Evolutionary conservation across 2,797 vertebrate species (phyloP).

Genomic region (Poeciliopsis paucimaculata): DNA sequence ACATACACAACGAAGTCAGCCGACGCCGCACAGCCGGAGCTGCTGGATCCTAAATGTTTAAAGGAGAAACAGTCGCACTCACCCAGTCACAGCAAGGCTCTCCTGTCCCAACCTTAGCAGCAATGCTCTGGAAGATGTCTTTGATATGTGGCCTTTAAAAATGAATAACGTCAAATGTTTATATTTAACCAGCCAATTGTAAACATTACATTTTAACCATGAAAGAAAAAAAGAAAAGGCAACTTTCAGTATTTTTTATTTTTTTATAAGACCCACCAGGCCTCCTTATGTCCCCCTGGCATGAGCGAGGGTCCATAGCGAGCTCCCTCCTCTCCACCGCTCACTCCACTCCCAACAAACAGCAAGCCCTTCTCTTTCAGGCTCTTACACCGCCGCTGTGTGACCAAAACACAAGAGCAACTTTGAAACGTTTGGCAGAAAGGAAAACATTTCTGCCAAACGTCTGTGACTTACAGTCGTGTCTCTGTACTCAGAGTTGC

Average conservation of each 20-base stretch:
- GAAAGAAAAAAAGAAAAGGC: background rate
- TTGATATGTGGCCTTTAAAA: conserved; percentile 92
- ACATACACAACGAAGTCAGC: conserved; percentile 3
- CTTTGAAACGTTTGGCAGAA: background rate
- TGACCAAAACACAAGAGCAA: conserved; percentile 25
- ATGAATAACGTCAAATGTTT: conserved; percentile 15
- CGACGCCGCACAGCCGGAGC: background rate
- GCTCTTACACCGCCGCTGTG: conserved; percentile 90
- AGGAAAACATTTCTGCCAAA: background rate
- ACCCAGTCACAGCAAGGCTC: conserved; percentile 99
- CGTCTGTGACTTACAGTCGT: conserved; percentile 84
- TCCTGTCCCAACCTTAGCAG: conserved; percentile 95
- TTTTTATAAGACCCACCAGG: conserved; percentile 84
- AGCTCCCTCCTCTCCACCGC: conserved; percentile 96
- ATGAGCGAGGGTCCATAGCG: conserved; percentile 95
- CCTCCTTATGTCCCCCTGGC: conserved; percentile 95
- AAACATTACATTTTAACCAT: background rate
- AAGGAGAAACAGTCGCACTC: conserved; percentile 57
- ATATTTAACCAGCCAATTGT: accelerated
- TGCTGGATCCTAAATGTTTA: background rate
- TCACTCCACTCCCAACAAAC: conserved; percentile 97
- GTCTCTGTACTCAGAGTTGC: conserved; percentile 97
- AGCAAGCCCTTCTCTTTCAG: conserved; percentile 89
- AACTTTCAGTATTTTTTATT: background rate
- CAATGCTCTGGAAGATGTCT: conserved; percentile 95